Percentiles rank a stretch among this genome's conserved stretches.
Evolutionary conservation across 53 echinoderm and acorn worm genomes (phyloP).

Genomic region (Patiria pectinifera): DNA sequence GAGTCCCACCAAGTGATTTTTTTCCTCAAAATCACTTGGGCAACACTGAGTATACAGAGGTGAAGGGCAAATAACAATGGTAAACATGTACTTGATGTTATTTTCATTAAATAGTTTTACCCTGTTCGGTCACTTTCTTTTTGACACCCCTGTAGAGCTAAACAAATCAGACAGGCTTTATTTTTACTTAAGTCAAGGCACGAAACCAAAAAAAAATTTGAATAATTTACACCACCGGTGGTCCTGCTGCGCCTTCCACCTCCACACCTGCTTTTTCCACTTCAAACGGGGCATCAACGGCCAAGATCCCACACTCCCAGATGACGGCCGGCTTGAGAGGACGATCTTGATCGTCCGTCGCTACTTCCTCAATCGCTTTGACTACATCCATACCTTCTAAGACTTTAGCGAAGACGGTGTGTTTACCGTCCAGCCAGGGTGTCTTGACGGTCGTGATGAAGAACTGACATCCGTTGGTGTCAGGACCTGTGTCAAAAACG

Average conservation of each 20-base stretch:
- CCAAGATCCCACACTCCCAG: slow-evolving; percentile 59
- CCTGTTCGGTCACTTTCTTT: no score
- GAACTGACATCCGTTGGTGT: slow-evolving; percentile 95
- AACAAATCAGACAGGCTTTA: no score
- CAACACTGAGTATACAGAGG: no score
- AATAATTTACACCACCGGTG: slow-evolving; percentile 2
- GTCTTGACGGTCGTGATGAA: slow-evolving; percentile 87
- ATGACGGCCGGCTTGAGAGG: slow-evolving; percentile 67
- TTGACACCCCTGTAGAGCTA: no score
- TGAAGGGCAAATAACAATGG: no score
- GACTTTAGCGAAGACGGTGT: slow-evolving; percentile 91
- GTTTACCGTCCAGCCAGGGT: slow-evolving; percentile 84
- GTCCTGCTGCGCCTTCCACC: slow-evolving; percentile 1
- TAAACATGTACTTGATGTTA: no score
- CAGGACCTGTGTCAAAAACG: slow-evolving; percentile 63
- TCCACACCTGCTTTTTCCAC: slow-evolving; percentile 68
- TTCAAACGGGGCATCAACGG: slow-evolving; percentile 59
- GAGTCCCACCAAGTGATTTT: no score
- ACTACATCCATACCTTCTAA: slow-evolving; percentile 80
- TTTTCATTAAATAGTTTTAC: no score
- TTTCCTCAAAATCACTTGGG: no score
- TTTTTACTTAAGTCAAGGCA: no score
- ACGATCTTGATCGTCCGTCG: slow-evolving; percentile 72
- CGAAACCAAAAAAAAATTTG: no score
- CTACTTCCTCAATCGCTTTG: slow-evolving; percentile 67